Percentiles rank a stretch among this genome's conserved stretches.
Evolutionary conservation across 2,797 vertebrate species (phyloP).

Genomic region (Phrynocephalus vlangalii): DNA sequence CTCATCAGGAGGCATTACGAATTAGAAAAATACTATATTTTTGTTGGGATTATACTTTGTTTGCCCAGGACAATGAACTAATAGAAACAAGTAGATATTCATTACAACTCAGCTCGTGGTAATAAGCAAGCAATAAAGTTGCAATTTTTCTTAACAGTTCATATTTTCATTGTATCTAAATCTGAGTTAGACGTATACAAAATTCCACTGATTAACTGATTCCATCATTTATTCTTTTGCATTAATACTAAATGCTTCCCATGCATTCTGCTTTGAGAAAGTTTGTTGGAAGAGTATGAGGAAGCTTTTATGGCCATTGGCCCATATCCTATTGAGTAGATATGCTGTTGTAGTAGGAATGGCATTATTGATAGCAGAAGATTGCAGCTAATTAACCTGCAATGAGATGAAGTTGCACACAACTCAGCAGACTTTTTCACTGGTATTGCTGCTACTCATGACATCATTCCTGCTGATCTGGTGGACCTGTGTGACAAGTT

Average conservation of each 20-base stretch:
- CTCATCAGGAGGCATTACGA: slow-evolving; percentile 15
- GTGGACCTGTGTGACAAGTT: too few species aligned
- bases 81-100: slow-evolving; percentile 17
- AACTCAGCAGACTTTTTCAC: too few species aligned
- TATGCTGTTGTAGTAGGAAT: too few species aligned
- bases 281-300: not conserved
- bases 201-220: not conserved
- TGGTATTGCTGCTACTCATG: too few species aligned
- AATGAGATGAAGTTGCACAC: too few species aligned
- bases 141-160: not conserved
- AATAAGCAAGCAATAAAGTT: slow-evolving; percentile 17
- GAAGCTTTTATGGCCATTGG: not conserved
- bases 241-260: not conserved
- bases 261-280: not conserved
- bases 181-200: not conserved
- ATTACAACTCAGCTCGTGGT: slow-evolving; percentile 2
- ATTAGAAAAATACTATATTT: slow-evolving; percentile 34
- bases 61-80: slow-evolving; percentile 30
- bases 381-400: too few species aligned
- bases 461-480: too few species aligned
- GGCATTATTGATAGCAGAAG: too few species aligned
- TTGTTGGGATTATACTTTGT: slow-evolving; percentile 31
- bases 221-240: not conserved
- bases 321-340: too few species aligned
- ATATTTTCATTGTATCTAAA: not conserved